phyloP scores from a whole-genome alignment of 2,113 vertebrate genomes.

The Polypterus senegalus region DNA sequence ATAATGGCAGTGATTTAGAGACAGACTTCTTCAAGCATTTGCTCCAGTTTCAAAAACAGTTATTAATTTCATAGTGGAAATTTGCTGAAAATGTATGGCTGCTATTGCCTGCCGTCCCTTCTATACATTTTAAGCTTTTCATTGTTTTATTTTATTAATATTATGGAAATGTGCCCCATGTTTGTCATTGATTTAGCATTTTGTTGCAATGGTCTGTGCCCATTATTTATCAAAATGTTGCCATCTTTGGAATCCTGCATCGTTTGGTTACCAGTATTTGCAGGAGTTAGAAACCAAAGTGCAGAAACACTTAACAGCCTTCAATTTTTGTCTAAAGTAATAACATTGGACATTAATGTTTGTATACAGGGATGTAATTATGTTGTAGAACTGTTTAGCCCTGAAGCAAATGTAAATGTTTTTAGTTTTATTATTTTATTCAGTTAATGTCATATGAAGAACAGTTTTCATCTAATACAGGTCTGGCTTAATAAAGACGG shows the following conservation, averaged over 20 bases:
- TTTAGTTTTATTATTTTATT: background rate
- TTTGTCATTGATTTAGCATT: too few species aligned
- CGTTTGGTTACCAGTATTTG: constrained; percentile 34
- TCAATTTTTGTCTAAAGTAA: constrained; percentile 43
- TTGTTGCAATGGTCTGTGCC: too few species aligned
- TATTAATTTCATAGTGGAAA: too few species aligned
- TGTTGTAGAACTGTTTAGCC: constrained; percentile 39
- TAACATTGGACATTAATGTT: constrained; percentile 23
- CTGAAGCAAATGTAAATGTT: background rate
- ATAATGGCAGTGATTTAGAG: too few species aligned
- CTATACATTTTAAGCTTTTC: too few species aligned
- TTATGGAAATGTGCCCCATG: too few species aligned
- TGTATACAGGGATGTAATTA: constrained; percentile 46
- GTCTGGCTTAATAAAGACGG: constrained; percentile 4
- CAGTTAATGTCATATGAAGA: background rate
- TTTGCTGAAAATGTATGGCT: too few species aligned
- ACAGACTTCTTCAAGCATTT: too few species aligned
- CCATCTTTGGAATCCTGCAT: constrained; percentile 44
- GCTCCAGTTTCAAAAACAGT: too few species aligned
- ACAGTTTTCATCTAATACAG: background rate
- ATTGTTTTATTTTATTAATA: too few species aligned
- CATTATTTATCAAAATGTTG: constrained; percentile 38
- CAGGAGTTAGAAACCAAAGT: constrained; percentile 60
- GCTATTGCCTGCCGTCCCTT: too few species aligned
- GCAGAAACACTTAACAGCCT: constrained; percentile 48